Evolutionary conservation across 1,140 invertebrate species (phyloP).

Genomic region (Melitaea cinxia): DNA sequence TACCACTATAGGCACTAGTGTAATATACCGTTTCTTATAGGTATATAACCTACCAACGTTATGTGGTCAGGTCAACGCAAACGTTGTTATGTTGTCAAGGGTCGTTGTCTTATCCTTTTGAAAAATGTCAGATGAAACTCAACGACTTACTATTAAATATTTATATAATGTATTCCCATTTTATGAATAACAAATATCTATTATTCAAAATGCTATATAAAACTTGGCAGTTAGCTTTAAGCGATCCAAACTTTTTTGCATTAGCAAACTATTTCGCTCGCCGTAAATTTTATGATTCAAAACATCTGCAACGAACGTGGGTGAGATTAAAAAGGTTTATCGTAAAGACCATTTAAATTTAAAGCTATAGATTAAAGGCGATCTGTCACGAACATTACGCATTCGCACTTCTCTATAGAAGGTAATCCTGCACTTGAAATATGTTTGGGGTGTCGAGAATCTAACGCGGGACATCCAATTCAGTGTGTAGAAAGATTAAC

Average conservation of each 20-base stretch:
- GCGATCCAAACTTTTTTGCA: conserved; percentile 12
- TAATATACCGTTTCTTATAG: no score
- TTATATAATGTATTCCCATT: neutral
- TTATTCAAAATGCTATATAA: conserved; percentile 4
- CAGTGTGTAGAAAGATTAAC: conserved; percentile 62
- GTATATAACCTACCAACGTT: neutral
- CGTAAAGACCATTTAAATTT: conserved; percentile 64
- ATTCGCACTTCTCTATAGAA: conserved; percentile 64
- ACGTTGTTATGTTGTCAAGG: neutral
- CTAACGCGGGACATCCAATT: conserved; percentile 58
- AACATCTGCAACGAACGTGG: conserved; percentile 51
- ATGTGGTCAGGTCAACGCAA: neutral
- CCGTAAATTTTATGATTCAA: conserved; percentile 39
- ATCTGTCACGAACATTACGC: conserved; percentile 71
- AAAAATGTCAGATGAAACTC: neutral
- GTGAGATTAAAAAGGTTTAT: conserved; percentile 68
- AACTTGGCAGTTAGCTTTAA: conserved; percentile 1
- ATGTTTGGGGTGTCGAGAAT: conserved; percentile 51
- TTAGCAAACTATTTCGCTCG: conserved; percentile 24
- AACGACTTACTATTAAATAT: neutral
- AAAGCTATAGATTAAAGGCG: conserved; percentile 64
- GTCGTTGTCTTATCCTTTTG: neutral
- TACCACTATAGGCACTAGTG: neutral
- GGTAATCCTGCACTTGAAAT: conserved; percentile 77
- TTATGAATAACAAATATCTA: neutral